Evolutionary conservation across 2,888 invertebrate species (phyloP).

Genomic region (Andrena fulva): DNA sequence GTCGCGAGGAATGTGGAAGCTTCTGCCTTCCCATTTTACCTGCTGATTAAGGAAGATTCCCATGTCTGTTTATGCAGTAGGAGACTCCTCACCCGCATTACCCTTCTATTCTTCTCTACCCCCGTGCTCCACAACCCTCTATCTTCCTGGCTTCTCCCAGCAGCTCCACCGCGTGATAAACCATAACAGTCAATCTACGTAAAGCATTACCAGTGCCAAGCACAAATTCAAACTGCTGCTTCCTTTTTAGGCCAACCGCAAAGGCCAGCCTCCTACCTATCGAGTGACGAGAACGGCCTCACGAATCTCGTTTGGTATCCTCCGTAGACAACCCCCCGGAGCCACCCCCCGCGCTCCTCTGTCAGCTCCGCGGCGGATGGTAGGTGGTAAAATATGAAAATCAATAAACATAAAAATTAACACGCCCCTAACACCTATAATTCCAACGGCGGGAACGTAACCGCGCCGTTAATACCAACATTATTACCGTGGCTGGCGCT

Average conservation of each 20-base stretch:
- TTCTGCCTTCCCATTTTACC: not conserved
- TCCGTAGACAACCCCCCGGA: not conserved
- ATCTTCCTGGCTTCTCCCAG: too few relatives aligned
- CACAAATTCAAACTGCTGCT: not conserved
- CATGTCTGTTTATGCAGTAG: too few relatives aligned
- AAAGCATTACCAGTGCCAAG: not conserved
- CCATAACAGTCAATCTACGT: not conserved
- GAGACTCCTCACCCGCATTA: too few relatives aligned
- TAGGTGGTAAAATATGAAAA: constrained; percentile 83
- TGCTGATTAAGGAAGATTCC: not conserved
- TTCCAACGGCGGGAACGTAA: constrained; percentile 74
- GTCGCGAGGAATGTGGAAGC: not conserved
- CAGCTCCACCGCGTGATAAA: too few relatives aligned
- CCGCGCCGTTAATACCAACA: constrained; percentile 82
- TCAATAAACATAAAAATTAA: constrained; percentile 84
- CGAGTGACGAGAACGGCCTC: not conserved
- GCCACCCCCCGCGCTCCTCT: constrained; percentile 19
- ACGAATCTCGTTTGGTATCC: not conserved
- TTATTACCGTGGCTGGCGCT: constrained; percentile 78
- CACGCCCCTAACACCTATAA: constrained; percentile 81
- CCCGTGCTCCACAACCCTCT: too few relatives aligned
- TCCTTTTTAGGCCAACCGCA: not conserved
- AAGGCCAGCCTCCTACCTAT: not conserved
- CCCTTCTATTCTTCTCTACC: too few relatives aligned
- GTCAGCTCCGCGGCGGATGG: constrained; percentile 15